Base-by-base conservation (phyloP, 2,113 vertebrate species). In the Gobiocypris rarus region DNA sequence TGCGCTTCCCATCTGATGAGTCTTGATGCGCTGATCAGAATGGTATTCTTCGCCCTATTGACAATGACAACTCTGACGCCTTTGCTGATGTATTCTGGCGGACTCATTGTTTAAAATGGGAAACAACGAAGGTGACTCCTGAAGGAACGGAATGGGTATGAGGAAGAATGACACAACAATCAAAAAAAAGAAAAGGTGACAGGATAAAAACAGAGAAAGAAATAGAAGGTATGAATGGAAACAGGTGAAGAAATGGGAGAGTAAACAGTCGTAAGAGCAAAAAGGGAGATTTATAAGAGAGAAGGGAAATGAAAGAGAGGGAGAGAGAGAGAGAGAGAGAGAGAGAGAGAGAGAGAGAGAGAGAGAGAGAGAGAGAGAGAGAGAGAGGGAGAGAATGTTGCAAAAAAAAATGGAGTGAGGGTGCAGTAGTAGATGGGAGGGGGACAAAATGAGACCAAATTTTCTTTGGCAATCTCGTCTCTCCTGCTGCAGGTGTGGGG, bases 401-500 rank as follows among this genome's bases (percentile, higher is more conserved):
- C 71, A 50, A 50, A 67, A 31, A 67, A 31, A 34, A 83, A 69
- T 28, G 67, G 74, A n/a, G 86, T 59, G 87, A 61, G 93, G 4
- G 56, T 4, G 73, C 41, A 70, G 58, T 6, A 8, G 58, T 9
- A 71, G 78, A 13, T 82, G 83, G 17, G 93, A 77, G 86, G 85
- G 86, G 87, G 89, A 75, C 84, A 89, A 92, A 97, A 97, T 97
- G 92, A 94, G 92, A 98, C 95, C 95, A 98, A 96, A 99, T 99
- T 97, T 99, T 99, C 97, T 97, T 96, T 96, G 97, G 96, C 97
- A 99, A 98, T 99, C 97, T 99, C 95, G 93, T 95, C 96, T 95
- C 97, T 97, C 96, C 97, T 97, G 96, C 97, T 98, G 97, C 96
- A 98, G 98, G 97, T 99, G 97, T 96, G 94, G 95, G 89, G 96